phyloP scores from a whole-genome alignment of 2,888 invertebrate species.

The Podabrus alpinus region DNA sequence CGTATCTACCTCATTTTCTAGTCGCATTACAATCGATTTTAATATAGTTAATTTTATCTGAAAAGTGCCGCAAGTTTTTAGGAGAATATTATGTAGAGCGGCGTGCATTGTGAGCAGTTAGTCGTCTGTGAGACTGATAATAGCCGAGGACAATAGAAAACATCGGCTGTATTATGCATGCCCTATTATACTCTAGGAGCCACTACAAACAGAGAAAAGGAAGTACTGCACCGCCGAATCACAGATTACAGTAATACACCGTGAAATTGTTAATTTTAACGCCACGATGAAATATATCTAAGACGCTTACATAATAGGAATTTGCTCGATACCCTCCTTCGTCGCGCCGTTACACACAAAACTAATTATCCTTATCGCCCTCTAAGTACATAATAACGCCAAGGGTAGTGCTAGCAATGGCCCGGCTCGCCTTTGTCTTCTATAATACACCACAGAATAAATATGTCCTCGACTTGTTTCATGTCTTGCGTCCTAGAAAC shows the following conservation, averaged over 20 bases:
- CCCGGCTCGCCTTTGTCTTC: constrained; percentile 31
- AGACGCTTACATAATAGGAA: constrained; percentile 37
- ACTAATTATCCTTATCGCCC: constrained; percentile 38
- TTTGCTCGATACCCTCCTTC: constrained; percentile 32
- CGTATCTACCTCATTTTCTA: constrained; percentile 23
- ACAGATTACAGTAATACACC: constrained; percentile 36
- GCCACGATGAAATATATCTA: constrained; percentile 33
- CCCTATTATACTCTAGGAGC: constrained; percentile 31
- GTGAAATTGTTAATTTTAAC: constrained; percentile 40
- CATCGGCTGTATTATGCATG: constrained; percentile 31
- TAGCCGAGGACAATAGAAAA: constrained; percentile 34
- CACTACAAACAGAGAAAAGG: constrained; percentile 33
- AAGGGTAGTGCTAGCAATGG: constrained; percentile 30
- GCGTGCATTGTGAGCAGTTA: constrained; percentile 44
- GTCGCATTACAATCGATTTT: constrained; percentile 34
- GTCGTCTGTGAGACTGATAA: constrained; percentile 47
- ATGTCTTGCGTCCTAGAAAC: constrained; percentile 27
- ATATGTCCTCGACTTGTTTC: constrained; percentile 30
- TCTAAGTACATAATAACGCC: constrained; percentile 35
- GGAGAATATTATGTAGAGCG: constrained; percentile 37
- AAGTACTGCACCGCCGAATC: constrained; percentile 28
- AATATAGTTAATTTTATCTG: constrained; percentile 40
- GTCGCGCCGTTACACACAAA: constrained; percentile 33
- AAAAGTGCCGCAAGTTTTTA: constrained; percentile 39
- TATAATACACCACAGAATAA: constrained; percentile 27